Evolutionary conservation across 2,888 invertebrate species (phyloP), one percentile per base, ranked within the genome.

Genomic region (Ptilodon capucinus): DNA sequence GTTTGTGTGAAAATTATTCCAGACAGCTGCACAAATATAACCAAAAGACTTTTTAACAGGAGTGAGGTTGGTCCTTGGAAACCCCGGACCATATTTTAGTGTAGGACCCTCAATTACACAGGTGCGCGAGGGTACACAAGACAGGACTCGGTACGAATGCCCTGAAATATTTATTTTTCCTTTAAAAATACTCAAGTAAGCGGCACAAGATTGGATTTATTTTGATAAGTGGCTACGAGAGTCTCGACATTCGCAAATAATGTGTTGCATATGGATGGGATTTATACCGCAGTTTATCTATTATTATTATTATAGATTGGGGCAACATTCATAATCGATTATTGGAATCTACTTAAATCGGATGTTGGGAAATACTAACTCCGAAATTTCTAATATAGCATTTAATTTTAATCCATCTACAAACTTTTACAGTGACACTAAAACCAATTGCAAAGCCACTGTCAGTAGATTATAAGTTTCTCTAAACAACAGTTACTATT

Each of bases 21-120:
- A 48, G 51, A 43, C 57, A 49, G 54, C 42, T 52, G 60, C 52
- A 51, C 53, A 44, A 61, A 70, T 58, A 60, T 61, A 60, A 71
- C 58, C 41, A 64, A 58, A 64, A 40, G 43, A 40, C 44, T 55
- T 52, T 45, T 58, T 56, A 46, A 57, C 51, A 38, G 42, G 46
- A 50, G 46, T 44, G 40, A 42, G 42, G 59, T 71, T 63, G 57
- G 46, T 48, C 57, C 66, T 68, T 42, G 51, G 40, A 56, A 44
- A 40, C 48, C 44, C 56, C 50, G 48, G 58, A 50, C 45, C 57
- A 57, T 63, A 68, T 61, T 72, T 68, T 60, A 63, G 58, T 56
- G 51, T 53, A 54, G 55, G 52, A 46, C 60, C 57, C 53, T 69
- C 64, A 67, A 65, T 64, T 66, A 67, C 51, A 62, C 62, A 68